Conservation (phyloP, 2,888 invertebrate species). For the Aleiodes testaceus region DNA sequence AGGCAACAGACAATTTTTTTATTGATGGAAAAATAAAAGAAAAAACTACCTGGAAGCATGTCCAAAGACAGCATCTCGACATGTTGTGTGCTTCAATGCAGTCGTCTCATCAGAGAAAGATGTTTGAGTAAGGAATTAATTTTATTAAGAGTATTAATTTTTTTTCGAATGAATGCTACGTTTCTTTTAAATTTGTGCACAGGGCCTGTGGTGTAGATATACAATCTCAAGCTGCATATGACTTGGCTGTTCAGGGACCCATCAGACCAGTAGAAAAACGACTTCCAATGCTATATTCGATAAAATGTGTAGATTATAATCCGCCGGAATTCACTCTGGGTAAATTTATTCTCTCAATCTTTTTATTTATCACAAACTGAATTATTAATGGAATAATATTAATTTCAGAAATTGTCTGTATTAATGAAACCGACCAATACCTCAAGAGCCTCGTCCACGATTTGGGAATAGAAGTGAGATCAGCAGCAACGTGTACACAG, state of each 20-base stretch:
- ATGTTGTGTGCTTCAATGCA: slow-evolving; percentile 85
- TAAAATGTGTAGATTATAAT: slow-evolving; percentile 87
- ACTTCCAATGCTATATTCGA: slow-evolving; percentile 87
- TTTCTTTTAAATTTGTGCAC: too few species aligned
- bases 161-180: too few species aligned
- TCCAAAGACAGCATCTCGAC: slow-evolving; percentile 82
- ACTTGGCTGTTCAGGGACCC: slow-evolving; percentile 87
- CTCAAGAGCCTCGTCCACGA: slow-evolving; percentile 87
- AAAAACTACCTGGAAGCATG: slow-evolving; percentile 81
- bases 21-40: slow-evolving; percentile 82
- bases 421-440: slow-evolving; percentile 88
- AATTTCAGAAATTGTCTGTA: slow-evolving; percentile 86
- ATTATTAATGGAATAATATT: slow-evolving; percentile 49
- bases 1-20: slow-evolving; percentile 83
- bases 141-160: too few species aligned
- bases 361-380: slow-evolving; percentile 7
- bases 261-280: slow-evolving; percentile 83
- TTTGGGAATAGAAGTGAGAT: slow-evolving; percentile 85
- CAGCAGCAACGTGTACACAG: slow-evolving; percentile 85
- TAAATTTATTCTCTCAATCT: slow-evolving; percentile 66
- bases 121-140: slow-evolving; percentile 92
- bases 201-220: slow-evolving; percentile 86
- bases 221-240: slow-evolving; percentile 91
- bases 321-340: slow-evolving; percentile 90
- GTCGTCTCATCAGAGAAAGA: slow-evolving; percentile 88